These are phyloP conservation scores for Lycaena phlaeas DNA, from an alignment of 2,888 invertebrate genomes.

Conservation along the genomic window DNA sequence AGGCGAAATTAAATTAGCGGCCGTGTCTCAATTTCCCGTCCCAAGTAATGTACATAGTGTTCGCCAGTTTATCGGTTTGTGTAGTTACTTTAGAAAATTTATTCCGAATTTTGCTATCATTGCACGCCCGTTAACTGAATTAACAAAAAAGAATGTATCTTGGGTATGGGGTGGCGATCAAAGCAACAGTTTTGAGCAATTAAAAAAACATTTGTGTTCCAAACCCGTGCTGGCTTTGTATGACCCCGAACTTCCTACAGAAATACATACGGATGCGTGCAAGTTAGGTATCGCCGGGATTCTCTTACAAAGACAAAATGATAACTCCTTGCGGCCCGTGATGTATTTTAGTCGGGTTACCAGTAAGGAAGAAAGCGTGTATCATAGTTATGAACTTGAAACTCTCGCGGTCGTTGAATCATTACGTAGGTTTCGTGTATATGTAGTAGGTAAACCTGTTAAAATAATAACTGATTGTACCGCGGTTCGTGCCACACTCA, in stretches of 20 bases:
- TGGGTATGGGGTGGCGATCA: slow-evolving; percentile 20
- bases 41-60: slow-evolving; percentile 24
- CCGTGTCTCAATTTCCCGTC: slow-evolving; percentile 19
- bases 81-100: slow-evolving; percentile 27
- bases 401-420: slow-evolving; percentile 30
- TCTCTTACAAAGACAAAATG: too few relatives aligned
- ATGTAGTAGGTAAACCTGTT: slow-evolving; percentile 21
- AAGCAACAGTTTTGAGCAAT: slow-evolving; percentile 14
- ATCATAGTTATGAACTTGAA: slow-evolving; percentile 34
- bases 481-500: slow-evolving; percentile 24
- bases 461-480: slow-evolving; percentile 22
- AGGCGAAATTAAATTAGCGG: slow-evolving; percentile 16
- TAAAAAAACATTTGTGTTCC: slow-evolving; percentile 17
- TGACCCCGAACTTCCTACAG: slow-evolving; percentile 18
- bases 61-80: slow-evolving; percentile 25
- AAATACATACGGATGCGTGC: slow-evolving; percentile 29
- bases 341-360: too few relatives aligned
- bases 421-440: slow-evolving; percentile 22
- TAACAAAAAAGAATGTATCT: slow-evolving; percentile 21
- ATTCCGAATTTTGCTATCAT: slow-evolving; percentile 24
- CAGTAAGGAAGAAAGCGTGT: slow-evolving; percentile 22
- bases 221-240: slow-evolving; percentile 26
- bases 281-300: slow-evolving; percentile 25
- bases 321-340: too few relatives aligned
- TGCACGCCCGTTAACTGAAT: slow-evolving; percentile 22